Base-by-base conservation (phyloP, 2,888 invertebrate genomes). In the Mylabris sibirica region DNA sequence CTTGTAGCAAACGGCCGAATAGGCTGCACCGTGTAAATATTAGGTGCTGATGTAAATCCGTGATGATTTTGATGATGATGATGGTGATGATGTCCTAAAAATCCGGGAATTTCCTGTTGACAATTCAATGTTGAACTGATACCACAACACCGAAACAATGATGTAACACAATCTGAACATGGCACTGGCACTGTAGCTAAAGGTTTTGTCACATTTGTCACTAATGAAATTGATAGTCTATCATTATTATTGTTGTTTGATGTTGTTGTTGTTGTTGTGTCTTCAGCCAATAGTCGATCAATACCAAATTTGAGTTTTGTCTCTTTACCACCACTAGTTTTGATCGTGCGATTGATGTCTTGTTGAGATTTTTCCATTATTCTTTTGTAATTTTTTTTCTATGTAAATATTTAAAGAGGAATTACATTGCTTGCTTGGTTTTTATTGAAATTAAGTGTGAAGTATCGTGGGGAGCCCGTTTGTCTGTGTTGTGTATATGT, bases 271-370 rank as follows among this genome's bases (percentile, higher is more conserved):
- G 63, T 67, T 60, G 66, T 64, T 49, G 64, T 67, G 12, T 65
- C 59, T 59, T 66, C 64, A 2, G 71, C 38, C 66, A 92, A 81
- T 74, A 92, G 89, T 78, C 90, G 87, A 78, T 92, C 92, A 72
- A 92, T 90, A 77, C 92, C 91, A 80, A 92, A 92, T 86, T 91
- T 92, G 73, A 90, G 82, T 76, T 88, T 87, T 73, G 84, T 75
- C 73, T 82, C 71, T 61, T 70, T 77, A 87, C 87, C 75, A 87
- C 87, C 75, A 79, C 84, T 75, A 83, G 77, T 74, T 81, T 66
- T 67, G 0, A 30, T 30, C 3, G 67, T 72, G 63, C 64, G 66
- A 38, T 53, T 41, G 17, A 24, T 24, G 12, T 66, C 49, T 62
- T 69, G 73, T n/a, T 67, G 38, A 2, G 75, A 71, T 64, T 69